Conservation (phyloP, 2,888 invertebrate species). For the Plagodis dolabraria region DNA sequence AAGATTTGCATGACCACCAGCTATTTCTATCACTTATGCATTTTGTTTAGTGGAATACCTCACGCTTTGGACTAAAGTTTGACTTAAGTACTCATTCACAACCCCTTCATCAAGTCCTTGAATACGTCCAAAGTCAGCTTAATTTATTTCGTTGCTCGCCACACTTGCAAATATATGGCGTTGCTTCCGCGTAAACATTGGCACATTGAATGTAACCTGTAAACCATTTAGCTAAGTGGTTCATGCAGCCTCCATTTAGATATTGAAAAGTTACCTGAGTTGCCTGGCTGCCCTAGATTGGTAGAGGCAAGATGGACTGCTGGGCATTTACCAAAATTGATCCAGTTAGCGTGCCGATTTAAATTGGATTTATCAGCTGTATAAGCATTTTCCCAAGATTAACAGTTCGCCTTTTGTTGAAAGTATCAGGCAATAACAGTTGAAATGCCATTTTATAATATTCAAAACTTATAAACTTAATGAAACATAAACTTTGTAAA, state of each 20-base stretch:
- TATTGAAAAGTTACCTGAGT: conserved; percentile 67
- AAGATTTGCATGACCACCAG: too few species aligned
- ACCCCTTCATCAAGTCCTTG: neutral
- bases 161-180: conserved; percentile 33
- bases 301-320: conserved; percentile 25
- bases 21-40: neutral
- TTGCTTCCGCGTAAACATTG: conserved; percentile 49
- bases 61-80: neutral
- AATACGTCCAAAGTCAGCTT: conserved; percentile 23
- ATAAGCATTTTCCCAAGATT: neutral
- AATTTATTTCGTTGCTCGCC: conserved; percentile 33
- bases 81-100: too few species aligned
- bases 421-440: too few species aligned
- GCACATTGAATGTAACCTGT: conserved; percentile 47
- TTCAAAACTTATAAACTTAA: too few species aligned
- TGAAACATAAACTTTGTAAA: too few species aligned
- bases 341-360: conserved; percentile 6
- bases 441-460: too few species aligned
- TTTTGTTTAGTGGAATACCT: too few species aligned
- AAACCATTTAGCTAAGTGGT: conserved; percentile 73
- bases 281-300: conserved; percentile 45
- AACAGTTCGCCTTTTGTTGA: too few species aligned
- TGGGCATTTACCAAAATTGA: conserved; percentile 10
- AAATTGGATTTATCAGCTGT: conserved; percentile 1
- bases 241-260: conserved; percentile 68